Evolutionary conservation across 2,888 invertebrate species (phyloP), one percentile per base, ranked within the genome.

Genomic region (Melinopterus prodromus): DNA sequence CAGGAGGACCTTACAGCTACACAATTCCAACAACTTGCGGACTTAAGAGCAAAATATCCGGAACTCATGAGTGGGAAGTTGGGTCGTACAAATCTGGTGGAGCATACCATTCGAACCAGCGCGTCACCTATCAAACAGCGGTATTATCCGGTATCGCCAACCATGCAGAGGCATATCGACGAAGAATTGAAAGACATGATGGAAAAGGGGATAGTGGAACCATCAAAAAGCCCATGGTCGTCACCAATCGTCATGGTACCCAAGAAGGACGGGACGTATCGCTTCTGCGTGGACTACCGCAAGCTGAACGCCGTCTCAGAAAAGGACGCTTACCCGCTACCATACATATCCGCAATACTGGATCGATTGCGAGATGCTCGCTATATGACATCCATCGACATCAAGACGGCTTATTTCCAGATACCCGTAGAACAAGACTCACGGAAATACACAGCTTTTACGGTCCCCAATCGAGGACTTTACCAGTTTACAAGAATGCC

Each of bases 231-330:
- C 77, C 79, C 82, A 6, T 84, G 84, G 83, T 80, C 82, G 2
- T 81, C 80, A 0, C 82, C 83, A 0, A 82, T 83, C 16, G 16
- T 84, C 5, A 71, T 85, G 35, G 80, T 85, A 3, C 69, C 16
- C 35, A 80, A 80, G 76, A 82, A 84, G 6, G 82, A 85, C 74
- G 84, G 84, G 0, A 81, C 80, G 0, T 86, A 83, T 71, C 78
- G 86, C 1, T 85, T 87, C 15, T 85, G 86, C 70, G 83, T 86
- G 0, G 86, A 87, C 77, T 86, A 82, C 53, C 71, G 87, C 6
- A 84, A 85, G 70, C 75, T 88, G 0, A 88, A 87, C 77, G 71
- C 70, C 1, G 85, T 86, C 0, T 86, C 86, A 0, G 81, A 84
- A 38, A 80, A 82, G 12, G 85, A 87, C 80, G 85, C 86, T 0